Evolutionary conservation across 2,888 invertebrate species (phyloP).

Genomic region (Gasteruption jaculator): DNA sequence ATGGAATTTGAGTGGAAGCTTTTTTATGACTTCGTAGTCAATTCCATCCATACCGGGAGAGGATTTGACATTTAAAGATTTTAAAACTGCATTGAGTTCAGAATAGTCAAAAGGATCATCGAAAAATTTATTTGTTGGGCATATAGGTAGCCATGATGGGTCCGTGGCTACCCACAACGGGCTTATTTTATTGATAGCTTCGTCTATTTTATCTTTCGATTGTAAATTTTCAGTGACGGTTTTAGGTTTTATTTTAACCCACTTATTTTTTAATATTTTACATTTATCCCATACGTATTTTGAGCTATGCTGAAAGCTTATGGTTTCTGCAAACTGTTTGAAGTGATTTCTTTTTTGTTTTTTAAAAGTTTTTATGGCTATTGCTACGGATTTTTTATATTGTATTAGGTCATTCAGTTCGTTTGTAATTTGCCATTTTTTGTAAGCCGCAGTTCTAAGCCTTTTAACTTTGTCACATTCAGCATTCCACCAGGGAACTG

Average conservation of each 20-base stretch:
- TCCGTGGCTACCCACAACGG: slow-evolving; percentile 10
- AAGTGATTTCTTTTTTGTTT: slow-evolving; percentile 11
- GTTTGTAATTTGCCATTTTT: slow-evolving; percentile 20
- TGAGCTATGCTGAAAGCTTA: slow-evolving; percentile 7
- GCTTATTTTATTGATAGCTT: slow-evolving; percentile 1
- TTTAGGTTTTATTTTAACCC: background rate
- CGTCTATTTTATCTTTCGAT: background rate
- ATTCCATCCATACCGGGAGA: slow-evolving; percentile 23
- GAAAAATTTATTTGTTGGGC: slow-evolving; percentile 3
- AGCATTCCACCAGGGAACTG: slow-evolving; percentile 21
- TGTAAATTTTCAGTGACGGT: background rate
- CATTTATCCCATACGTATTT: slow-evolving; percentile 15
- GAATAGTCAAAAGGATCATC: slow-evolving; percentile 12
- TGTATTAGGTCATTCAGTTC: slow-evolving; percentile 7
- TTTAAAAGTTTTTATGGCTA: slow-evolving; percentile 15
- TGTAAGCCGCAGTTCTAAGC: slow-evolving; percentile 14
- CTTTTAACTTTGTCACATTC: slow-evolving; percentile 19
- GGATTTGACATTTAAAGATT: slow-evolving; percentile 14
- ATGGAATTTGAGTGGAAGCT: slow-evolving; percentile 13
- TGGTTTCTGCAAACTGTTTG: slow-evolving; percentile 7
- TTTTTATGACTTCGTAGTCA: slow-evolving; percentile 17
- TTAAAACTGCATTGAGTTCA: slow-evolving; percentile 18
- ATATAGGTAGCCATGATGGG: background rate
- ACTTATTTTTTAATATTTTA: slow-evolving; percentile 16
- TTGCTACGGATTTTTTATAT: slow-evolving; percentile 15